Evolutionary conservation across 2,888 invertebrate species (phyloP).

Genomic region (Diarsia mendica): DNA sequence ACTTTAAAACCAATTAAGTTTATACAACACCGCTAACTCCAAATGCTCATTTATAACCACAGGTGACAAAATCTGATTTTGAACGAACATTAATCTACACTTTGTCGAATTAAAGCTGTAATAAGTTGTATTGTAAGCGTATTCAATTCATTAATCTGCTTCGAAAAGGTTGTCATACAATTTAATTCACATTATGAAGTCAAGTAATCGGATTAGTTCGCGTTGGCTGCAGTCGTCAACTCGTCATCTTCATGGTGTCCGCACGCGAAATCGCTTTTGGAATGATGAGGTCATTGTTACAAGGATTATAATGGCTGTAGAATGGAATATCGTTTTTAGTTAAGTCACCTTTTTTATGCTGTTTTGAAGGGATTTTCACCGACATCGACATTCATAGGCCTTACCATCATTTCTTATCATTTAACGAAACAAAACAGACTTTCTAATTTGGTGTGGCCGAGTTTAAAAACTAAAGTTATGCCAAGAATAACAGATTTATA

Average conservation of each 20-base stretch:
- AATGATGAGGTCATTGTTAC: conserved; percentile 61
- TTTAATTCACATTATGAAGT: conserved; percentile 61
- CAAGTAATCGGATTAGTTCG: conserved; percentile 63
- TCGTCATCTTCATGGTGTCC: conserved; percentile 51
- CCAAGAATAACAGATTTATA: neutral
- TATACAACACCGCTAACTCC: neutral
- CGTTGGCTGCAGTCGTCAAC: conserved; percentile 40
- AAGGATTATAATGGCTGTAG: conserved; percentile 43
- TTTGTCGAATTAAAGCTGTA: conserved; percentile 26
- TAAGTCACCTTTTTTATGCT: neutral
- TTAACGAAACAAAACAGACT: neutral
- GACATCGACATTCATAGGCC: neutral
- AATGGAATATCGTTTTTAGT: conserved; percentile 37
- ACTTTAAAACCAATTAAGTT: neutral
- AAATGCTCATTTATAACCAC: conserved; percentile 1
- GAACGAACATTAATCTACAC: neutral
- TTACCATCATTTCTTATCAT: neutral
- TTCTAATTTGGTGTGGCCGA: neutral
- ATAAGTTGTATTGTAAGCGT: conserved; percentile 28
- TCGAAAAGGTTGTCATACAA: conserved; percentile 59
- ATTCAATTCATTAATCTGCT: conserved; percentile 49
- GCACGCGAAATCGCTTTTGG: conserved; percentile 64
- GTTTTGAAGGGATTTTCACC: neutral
- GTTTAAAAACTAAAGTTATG: neutral
- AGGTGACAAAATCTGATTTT: conserved; percentile 36